These are phyloP conservation scores for Idaea straminata DNA, from an alignment of 2,888 invertebrate species.

Conservation along the genomic window DNA sequence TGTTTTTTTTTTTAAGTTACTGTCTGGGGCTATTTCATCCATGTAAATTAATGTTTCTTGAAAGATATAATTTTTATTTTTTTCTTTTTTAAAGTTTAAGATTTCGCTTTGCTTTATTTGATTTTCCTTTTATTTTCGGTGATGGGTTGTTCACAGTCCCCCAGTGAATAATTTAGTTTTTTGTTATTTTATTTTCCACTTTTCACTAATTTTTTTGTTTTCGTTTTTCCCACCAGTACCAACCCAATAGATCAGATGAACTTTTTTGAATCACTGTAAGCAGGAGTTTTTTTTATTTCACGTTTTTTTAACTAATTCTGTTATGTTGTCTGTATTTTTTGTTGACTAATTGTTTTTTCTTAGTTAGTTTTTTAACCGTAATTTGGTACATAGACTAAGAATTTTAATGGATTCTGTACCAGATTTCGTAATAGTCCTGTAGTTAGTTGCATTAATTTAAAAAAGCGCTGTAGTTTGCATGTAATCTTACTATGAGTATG, in stretches of 20 bases:
- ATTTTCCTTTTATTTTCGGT: conserved; percentile 36
- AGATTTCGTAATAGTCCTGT: neutral
- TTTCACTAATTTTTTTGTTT: conserved; percentile 55
- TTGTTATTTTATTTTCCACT: conserved; percentile 37
- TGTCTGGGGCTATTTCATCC: neutral
- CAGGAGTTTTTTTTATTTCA: conserved; percentile 51
- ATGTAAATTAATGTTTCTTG: neutral
- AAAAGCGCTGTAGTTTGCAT: neutral
- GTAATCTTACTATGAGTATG: neutral
- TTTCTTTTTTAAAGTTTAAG: conserved; percentile 9
- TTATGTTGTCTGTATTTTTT: conserved; percentile 29
- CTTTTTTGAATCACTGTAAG: conserved; percentile 80
- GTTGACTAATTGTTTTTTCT: conserved; percentile 34
- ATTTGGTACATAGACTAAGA: neutral
- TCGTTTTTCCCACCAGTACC: conserved; percentile 68
- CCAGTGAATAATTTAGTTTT: conserved; percentile 41
- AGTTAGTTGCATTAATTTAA: neutral
- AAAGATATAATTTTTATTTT: neutral
- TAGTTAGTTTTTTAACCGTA: conserved; percentile 26
- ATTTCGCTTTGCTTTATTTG: conserved; percentile 41
- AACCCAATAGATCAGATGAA: conserved; percentile 80
- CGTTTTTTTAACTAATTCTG: conserved; percentile 38
- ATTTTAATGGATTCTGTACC: neutral
- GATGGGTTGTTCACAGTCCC: conserved; percentile 34
- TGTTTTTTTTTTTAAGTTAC: conserved; percentile 4